phyloP scores from a whole-genome alignment of 2,797 vertebrate genomes.

The Coccyzus lansbergi region DNA sequence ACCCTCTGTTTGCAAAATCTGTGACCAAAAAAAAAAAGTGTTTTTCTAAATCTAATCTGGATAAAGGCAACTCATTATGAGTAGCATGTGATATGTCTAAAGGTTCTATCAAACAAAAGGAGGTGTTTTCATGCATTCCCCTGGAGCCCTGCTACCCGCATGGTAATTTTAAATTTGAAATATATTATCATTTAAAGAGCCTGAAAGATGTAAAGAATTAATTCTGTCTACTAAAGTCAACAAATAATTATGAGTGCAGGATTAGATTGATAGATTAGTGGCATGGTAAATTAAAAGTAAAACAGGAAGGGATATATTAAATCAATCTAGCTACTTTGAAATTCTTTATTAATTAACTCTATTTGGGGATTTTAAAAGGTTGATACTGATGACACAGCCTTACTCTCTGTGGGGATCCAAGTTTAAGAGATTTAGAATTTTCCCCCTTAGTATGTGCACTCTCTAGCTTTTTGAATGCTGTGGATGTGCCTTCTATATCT shows the following conservation, averaged over 20 bases:
- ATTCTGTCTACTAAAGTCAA: conserved; percentile 65
- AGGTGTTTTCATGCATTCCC: conserved; percentile 67
- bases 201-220: conserved; percentile 67
- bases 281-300: conserved; percentile 64
- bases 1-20: conserved; percentile 58
- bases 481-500: neutral
- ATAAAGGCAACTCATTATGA: conserved; percentile 58
- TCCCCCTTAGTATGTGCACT: neutral
- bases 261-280: conserved; percentile 69
- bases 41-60: conserved; percentile 62
- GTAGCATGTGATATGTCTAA: conserved; percentile 52
- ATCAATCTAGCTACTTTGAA: conserved; percentile 44
- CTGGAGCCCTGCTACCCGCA: conserved; percentile 45
- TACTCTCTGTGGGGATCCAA: neutral
- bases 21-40: conserved; percentile 29
- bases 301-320: conserved; percentile 51
- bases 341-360: conserved; percentile 50
- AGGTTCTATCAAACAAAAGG: conserved; percentile 68
- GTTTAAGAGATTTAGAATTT: neutral
- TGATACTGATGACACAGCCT: neutral
- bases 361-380: conserved; percentile 25
- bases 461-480: neutral
- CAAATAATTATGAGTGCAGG: conserved; percentile 68
- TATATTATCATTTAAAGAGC: conserved; percentile 70
- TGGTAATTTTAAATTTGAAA: conserved; percentile 69